These are phyloP conservation scores for Pleuronectes platessa DNA, from an alignment of 2,113 vertebrate species.

Conservation along the genomic window DNA sequence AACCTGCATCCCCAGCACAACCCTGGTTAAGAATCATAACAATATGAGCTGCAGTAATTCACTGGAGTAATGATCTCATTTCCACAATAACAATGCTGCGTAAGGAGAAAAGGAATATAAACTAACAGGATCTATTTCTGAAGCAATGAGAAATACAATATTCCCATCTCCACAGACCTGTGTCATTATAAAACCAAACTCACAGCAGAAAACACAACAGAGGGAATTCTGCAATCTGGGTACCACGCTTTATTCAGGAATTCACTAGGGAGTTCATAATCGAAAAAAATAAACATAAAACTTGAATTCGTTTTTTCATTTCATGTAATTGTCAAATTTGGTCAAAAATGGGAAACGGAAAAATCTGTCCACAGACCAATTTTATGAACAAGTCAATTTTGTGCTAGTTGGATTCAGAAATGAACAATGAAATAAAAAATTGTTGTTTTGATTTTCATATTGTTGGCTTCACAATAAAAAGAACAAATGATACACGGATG, in stretches of 20 bases:
- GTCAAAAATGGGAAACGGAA: too few relatives aligned
- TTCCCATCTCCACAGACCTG: background rate
- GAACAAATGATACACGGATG: too few relatives aligned
- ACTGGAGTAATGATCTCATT: constrained; percentile 36
- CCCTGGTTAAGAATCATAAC: constrained; percentile 26
- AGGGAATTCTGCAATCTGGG: background rate
- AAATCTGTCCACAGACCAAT: too few relatives aligned
- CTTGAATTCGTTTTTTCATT: too few relatives aligned
- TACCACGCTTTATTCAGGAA: background rate
- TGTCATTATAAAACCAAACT: background rate
- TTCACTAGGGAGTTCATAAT: background rate
- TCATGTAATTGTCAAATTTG: too few relatives aligned
- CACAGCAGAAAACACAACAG: background rate
- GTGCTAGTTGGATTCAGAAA: background rate
- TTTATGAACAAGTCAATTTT: too few relatives aligned
- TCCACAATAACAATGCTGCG: constrained; percentile 15
- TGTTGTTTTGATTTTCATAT: too few relatives aligned
- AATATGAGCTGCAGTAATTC: constrained; percentile 38
- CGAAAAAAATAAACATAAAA: too few relatives aligned
- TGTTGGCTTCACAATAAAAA: background rate
- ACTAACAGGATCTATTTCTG: background rate
- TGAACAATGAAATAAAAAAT: background rate
- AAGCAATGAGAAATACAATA: constrained; percentile 13
- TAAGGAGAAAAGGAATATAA: constrained; percentile 13
- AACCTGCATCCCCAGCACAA: constrained; percentile 24